These are phyloP conservation scores for Pollicipes pollicipes DNA, from an alignment of 1,140 invertebrate genomes.

Conservation along the genomic window DNA sequence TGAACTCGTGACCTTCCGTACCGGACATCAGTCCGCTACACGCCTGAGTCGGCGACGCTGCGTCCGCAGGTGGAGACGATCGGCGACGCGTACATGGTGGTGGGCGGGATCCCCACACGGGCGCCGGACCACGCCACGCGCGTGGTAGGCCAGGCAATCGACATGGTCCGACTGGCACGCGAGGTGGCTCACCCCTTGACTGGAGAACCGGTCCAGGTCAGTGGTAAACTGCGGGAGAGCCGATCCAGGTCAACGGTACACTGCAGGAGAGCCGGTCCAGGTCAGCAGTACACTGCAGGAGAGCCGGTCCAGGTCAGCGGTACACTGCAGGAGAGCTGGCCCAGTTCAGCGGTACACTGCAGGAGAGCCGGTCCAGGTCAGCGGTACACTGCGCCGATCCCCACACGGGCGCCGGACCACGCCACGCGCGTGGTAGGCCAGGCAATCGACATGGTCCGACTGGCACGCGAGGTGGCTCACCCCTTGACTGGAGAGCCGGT, in stretches of 20 bases:
- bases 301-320: too few species aligned
- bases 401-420: background rate
- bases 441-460: background rate
- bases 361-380: too few species aligned
- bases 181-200: background rate
- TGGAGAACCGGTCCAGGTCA: background rate
- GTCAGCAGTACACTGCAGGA: too few species aligned
- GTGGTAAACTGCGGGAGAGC: background rate
- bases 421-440: background rate
- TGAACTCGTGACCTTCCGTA: too few species aligned
- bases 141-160: background rate
- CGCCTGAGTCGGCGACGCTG: too few species aligned
- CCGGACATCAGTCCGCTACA: too few species aligned
- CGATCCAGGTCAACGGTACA: background rate
- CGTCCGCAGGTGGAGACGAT: too few species aligned
- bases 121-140: background rate
- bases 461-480: background rate
- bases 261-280: too few species aligned
- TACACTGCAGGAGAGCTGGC: too few species aligned
- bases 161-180: background rate
- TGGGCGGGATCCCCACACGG: background rate
- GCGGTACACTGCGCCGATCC: too few species aligned
- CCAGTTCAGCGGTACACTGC: too few species aligned
- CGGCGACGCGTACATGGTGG: constrained; percentile 1
- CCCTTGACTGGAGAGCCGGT: background rate